Conservation (phyloP, 2,113 vertebrate species). For the Peromyscus californicus region DNA sequence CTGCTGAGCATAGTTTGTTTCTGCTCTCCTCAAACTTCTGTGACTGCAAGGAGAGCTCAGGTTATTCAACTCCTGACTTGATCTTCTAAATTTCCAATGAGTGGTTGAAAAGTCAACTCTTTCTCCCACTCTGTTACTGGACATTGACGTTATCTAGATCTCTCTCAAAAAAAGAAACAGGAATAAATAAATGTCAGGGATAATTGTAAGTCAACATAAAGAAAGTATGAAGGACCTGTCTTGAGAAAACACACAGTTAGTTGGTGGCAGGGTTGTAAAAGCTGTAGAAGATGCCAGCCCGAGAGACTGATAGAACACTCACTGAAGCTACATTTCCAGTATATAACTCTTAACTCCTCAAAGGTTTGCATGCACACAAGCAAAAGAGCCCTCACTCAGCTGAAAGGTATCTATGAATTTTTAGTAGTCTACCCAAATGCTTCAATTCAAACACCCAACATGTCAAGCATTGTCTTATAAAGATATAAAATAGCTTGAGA, state of each 20-base stretch:
- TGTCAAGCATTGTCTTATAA: slow-evolving; percentile 63
- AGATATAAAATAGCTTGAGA: slow-evolving; percentile 69
- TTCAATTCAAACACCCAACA: slow-evolving; percentile 65
- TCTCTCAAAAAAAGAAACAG: slow-evolving; percentile 64
- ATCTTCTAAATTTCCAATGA: slow-evolving; percentile 49
- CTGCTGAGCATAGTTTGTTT: neutral
- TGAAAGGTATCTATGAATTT: slow-evolving; percentile 74
- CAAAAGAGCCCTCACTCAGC: slow-evolving; percentile 54
- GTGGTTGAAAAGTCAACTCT: slow-evolving; percentile 67
- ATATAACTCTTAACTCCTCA: slow-evolving; percentile 64
- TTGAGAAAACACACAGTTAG: slow-evolving; percentile 62
- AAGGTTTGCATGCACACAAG: slow-evolving; percentile 65
- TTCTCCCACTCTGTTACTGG: slow-evolving; percentile 51
- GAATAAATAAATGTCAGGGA: slow-evolving; percentile 61
- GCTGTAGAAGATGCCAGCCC: slow-evolving; percentile 27
- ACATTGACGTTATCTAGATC: slow-evolving; percentile 64
- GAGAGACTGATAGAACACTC: slow-evolving; percentile 59
- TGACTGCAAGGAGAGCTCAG: neutral
- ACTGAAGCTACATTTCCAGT: slow-evolving; percentile 68
- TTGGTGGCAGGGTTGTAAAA: slow-evolving; percentile 10
- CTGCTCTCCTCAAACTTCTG: neutral
- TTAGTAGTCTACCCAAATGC: slow-evolving; percentile 68
- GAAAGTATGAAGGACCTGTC: neutral
- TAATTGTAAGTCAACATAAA: slow-evolving; percentile 59
- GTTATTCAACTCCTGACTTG: slow-evolving; percentile 52